Evolutionary conservation across 2,888 invertebrate genomes (phyloP).

Genomic region (Sminthurides aquaticus): DNA sequence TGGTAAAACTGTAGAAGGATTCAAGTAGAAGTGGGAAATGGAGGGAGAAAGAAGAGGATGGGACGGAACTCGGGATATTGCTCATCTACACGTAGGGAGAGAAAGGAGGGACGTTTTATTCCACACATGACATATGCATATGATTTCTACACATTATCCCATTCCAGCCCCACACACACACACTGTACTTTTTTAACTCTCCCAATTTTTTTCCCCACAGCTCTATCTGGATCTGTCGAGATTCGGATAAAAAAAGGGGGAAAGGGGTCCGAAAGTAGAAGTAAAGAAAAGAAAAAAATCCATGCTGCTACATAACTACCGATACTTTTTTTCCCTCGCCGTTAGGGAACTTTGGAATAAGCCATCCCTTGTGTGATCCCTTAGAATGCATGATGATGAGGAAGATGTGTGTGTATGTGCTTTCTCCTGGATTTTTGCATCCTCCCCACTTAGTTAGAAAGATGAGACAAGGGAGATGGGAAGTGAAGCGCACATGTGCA

Average conservation of each 20-base stretch:
- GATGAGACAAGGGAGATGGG: not conserved
- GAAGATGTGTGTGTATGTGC: not conserved
- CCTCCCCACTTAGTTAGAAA: not conserved
- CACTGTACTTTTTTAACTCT: slow-evolving; percentile 9
- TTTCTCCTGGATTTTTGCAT: not conserved
- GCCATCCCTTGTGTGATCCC: not conserved
- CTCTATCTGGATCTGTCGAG: slow-evolving; percentile 22
- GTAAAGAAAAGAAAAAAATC: slow-evolving; percentile 30
- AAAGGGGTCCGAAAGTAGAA: slow-evolving; percentile 12
- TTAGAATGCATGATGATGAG: not conserved
- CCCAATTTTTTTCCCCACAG: slow-evolving; percentile 10
- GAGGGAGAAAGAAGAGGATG: slow-evolving; percentile 1
- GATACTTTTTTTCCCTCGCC: slow-evolving; percentile 23
- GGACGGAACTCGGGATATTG: not conserved
- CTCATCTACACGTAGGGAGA: not conserved
- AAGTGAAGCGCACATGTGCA: not conserved
- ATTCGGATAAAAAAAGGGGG: slow-evolving; percentile 27
- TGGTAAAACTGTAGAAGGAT: not conserved
- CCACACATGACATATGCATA: slow-evolving; percentile 14
- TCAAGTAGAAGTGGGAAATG: slow-evolving; percentile 1
- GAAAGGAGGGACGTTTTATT: not conserved
- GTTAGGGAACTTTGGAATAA: not conserved
- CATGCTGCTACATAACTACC: slow-evolving; percentile 27
- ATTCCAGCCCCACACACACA: not conserved
- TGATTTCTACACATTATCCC: slow-evolving; percentile 9